These are phyloP conservation scores for Eulemur rufifrons DNA, from an alignment of 2,113 vertebrate genomes.

Conservation along the genomic window DNA sequence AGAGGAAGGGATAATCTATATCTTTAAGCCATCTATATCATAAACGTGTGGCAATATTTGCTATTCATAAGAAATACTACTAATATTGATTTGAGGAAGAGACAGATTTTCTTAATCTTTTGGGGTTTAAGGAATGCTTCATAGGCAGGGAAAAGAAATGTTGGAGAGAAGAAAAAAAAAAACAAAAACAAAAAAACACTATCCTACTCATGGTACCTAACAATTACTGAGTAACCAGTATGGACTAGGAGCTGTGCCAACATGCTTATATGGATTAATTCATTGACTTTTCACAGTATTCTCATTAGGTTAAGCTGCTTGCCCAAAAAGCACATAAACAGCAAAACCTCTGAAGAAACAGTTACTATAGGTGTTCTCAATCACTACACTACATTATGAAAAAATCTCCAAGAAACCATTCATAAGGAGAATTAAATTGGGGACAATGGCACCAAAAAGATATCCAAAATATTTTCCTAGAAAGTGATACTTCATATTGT, in stretches of 20 bases:
- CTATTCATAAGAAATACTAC: not conserved
- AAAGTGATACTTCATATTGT: not conserved
- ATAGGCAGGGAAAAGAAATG: not conserved
- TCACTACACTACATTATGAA: not conserved
- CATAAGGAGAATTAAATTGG: not conserved
- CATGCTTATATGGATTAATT: not conserved
- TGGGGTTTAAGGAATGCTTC: not conserved
- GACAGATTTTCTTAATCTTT: not conserved
- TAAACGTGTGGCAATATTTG: not conserved
- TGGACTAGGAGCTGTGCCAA: not conserved
- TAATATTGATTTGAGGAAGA: not conserved
- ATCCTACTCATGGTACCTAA: not conserved
- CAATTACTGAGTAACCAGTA: not conserved
- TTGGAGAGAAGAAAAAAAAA: not conserved
- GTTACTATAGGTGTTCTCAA: not conserved
- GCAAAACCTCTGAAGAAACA: not conserved
- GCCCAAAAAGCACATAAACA: not conserved
- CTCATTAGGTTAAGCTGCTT: not conserved
- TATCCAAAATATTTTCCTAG: not conserved
- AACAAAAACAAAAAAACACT: not conserved
- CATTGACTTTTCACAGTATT: not conserved
- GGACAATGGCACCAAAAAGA: not conserved
- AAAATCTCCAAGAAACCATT: not conserved
- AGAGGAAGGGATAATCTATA: not conserved
- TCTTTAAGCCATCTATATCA: not conserved